A percentile compares a stretch with the other conserved stretches of the same genome.
phyloP scores from a whole-genome alignment of 2,888 invertebrate genomes.

The Apomyelois bistriatella region DNA sequence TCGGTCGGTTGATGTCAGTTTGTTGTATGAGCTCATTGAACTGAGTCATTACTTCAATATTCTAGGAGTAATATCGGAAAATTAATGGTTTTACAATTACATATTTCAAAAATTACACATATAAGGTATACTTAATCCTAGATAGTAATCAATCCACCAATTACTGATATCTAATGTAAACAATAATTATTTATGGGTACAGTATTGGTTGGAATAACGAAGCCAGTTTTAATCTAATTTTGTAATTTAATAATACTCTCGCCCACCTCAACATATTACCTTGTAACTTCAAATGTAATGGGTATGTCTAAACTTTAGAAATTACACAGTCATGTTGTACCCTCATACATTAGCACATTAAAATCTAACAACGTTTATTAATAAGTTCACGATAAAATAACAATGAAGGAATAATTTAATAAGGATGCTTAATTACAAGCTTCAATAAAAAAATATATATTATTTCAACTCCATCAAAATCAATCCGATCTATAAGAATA shows the following conservation, averaged over 20 bases:
- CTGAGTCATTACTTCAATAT: constrained; percentile 35
- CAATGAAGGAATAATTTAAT: neutral
- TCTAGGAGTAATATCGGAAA: neutral
- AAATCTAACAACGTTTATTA: neutral
- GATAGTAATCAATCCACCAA: neutral
- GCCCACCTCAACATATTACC: neutral
- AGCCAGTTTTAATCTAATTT: neutral
- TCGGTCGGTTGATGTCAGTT: constrained; percentile 46
- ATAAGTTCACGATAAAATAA: neutral
- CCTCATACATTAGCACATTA: constrained; percentile 2
- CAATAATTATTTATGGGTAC: neutral
- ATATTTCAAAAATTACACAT: neutral
- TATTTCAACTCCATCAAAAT: no score
- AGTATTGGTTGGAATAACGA: no score
- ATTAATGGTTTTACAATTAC: neutral
- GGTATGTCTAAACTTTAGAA: constrained; percentile 1
- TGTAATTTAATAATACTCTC: neutral
- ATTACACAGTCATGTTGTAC: constrained; percentile 1
- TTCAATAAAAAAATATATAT: no score
- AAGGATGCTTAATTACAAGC: neutral
- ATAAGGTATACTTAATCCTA: neutral
- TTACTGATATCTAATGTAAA: neutral
- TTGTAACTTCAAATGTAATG: neutral
- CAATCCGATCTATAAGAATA: no score
- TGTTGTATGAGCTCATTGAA: constrained; percentile 38